Conservation (phyloP, 2,113 vertebrate genomes). For the Ailuropoda melanoleuca region DNA sequence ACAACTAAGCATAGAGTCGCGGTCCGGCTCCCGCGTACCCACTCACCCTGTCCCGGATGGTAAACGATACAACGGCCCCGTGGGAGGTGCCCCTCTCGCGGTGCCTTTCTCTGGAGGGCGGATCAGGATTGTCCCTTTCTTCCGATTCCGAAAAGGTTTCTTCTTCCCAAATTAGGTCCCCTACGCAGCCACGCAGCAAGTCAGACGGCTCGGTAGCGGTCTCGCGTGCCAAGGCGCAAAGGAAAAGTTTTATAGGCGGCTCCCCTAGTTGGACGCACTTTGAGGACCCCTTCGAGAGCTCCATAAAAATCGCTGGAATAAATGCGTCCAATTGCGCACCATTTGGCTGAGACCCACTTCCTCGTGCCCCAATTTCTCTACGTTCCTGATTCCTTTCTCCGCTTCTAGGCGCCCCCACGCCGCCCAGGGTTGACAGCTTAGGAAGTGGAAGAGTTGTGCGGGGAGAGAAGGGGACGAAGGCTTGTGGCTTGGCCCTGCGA, state of each 20-base stretch:
- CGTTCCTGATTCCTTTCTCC: background rate
- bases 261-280: background rate
- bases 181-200: background rate
- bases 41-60: rapidly evolving
- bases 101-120: background rate
- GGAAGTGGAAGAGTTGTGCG: background rate
- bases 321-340: rapidly evolving
- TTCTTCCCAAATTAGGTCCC: background rate
- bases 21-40: rapidly evolving
- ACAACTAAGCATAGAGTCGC: background rate
- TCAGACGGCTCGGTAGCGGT: background rate
- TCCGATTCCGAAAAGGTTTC: background rate
- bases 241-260: background rate
- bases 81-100: background rate
- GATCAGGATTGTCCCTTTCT: background rate
- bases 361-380: background rate
- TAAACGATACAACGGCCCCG: rapidly evolving
- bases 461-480: rapidly evolving
- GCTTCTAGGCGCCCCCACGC: background rate
- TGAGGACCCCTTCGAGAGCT: background rate
- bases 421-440: rapidly evolving
- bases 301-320: background rate
- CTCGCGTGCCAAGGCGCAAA: rapidly evolving
- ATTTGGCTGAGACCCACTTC: background rate
- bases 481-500: rapidly evolving